Evolutionary conservation across 2,113 vertebrate genomes (phyloP).

Genomic region (Erpornis zantholeuca): DNA sequence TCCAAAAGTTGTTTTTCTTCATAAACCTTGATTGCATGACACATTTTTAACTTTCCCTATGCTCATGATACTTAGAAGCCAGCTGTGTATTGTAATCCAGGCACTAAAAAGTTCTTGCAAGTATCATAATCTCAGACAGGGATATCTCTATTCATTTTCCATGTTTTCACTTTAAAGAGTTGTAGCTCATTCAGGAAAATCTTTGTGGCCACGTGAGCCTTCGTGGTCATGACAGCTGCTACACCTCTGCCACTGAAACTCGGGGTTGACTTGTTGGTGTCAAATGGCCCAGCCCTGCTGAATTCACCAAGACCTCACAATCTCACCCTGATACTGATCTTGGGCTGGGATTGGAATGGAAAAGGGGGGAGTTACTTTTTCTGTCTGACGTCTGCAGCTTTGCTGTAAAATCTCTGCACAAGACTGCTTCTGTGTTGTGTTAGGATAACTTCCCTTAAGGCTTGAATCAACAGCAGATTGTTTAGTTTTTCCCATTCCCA

Average conservation of each 20-base stretch:
- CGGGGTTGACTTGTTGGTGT: not conserved
- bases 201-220: not conserved
- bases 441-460: not conserved
- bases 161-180: not conserved
- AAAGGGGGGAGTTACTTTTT: not conserved
- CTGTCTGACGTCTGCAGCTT: not conserved
- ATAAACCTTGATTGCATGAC: not conserved
- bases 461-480: not conserved
- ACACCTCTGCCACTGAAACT: rapidly evolving
- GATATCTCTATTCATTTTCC: not conserved
- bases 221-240: not conserved
- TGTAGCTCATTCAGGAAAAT: not conserved
- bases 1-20: not conserved
- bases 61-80: not conserved
- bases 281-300: not conserved
- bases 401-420: not conserved
- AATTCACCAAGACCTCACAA: not conserved
- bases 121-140: not conserved
- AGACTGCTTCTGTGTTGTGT: not conserved
- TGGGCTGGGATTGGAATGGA: not conserved
- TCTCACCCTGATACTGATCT: not conserved
- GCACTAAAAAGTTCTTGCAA: not conserved
- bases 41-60: not conserved
- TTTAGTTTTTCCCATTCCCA: not conserved
- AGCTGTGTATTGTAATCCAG: not conserved